These are phyloP conservation scores for Clarias batrachus DNA, from an alignment of 2,113 vertebrate genomes.

Conservation along the genomic window DNA sequence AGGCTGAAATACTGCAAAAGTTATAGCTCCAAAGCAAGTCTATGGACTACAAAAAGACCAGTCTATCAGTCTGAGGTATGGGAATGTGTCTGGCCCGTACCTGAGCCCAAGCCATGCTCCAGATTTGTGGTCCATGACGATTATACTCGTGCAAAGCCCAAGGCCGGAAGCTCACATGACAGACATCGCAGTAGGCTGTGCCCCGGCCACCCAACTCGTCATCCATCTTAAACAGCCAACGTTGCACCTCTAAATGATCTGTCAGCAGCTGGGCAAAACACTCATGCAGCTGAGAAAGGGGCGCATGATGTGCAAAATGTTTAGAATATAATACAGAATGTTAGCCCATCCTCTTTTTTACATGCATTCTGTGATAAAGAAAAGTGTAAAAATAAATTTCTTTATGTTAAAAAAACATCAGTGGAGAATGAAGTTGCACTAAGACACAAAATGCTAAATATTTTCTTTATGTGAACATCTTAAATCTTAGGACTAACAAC, in stretches of 20 bases:
- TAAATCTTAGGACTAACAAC: neutral
- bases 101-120: slow-evolving; percentile 73
- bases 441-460: neutral
- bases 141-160: slow-evolving; percentile 69
- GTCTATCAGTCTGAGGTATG: no score
- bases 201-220: slow-evolving; percentile 70
- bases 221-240: slow-evolving; percentile 87
- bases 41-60: neutral
- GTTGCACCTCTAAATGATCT: slow-evolving; percentile 73
- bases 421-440: neutral
- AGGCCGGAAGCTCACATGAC: slow-evolving; percentile 70
- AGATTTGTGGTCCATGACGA: slow-evolving; percentile 56
- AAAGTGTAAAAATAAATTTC: neutral
- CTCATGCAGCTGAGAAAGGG: slow-evolving; percentile 74
- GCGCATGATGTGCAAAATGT: neutral
- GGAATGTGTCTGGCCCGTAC: slow-evolving; percentile 65
- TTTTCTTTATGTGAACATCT: neutral
- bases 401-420: neutral
- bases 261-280: slow-evolving; percentile 74
- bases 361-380: neutral
- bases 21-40: slow-evolving; percentile 1
- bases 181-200: slow-evolving; percentile 81
- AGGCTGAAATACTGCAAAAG: slow-evolving; percentile 8
- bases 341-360: neutral
- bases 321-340: neutral